Percentiles rank a stretch among this genome's conserved stretches.
Evolutionary conservation across 2,113 vertebrate genomes (phyloP).

Genomic region (Psilopsiagon aurifrons): DNA sequence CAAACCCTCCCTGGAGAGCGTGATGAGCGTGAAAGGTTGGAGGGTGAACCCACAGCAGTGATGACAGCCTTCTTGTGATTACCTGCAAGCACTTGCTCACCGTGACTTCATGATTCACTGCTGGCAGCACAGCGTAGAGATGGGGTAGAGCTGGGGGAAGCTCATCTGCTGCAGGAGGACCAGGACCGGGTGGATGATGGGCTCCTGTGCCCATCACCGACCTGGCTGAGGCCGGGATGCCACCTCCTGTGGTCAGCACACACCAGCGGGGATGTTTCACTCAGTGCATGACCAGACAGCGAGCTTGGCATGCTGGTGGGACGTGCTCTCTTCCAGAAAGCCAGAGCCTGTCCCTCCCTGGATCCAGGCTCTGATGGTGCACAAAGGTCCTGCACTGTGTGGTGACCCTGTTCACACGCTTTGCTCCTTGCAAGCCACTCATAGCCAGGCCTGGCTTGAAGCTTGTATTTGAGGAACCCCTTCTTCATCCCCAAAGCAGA

Average conservation of each 20-base stretch:
- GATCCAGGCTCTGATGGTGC: neutral
- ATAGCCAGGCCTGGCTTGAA: neutral
- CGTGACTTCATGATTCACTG: neutral
- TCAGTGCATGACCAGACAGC: neutral
- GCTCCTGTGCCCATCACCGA: neutral
- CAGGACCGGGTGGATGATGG: neutral
- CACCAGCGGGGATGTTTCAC: accelerated
- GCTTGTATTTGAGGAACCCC: neutral
- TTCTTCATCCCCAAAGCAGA: neutral
- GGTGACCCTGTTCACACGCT: neutral
- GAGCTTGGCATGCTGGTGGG: accelerated
- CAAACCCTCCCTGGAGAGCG: neutral
- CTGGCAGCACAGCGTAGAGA: accelerated
- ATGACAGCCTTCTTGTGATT: neutral
- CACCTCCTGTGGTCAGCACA: neutral
- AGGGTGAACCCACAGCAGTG: neutral
- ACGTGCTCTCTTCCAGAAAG: neutral
- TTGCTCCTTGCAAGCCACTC: neutral
- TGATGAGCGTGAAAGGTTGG: neutral
- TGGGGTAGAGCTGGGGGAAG: too few relatives aligned
- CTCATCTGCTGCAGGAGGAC: neutral
- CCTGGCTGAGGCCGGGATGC: neutral
- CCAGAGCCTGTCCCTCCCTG: neutral
- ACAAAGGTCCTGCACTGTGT: neutral
- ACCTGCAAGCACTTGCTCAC: neutral